These are phyloP conservation scores for Chlorops oryzae DNA, from an alignment of 1,140 invertebrate species.

Conservation along the genomic window DNA sequence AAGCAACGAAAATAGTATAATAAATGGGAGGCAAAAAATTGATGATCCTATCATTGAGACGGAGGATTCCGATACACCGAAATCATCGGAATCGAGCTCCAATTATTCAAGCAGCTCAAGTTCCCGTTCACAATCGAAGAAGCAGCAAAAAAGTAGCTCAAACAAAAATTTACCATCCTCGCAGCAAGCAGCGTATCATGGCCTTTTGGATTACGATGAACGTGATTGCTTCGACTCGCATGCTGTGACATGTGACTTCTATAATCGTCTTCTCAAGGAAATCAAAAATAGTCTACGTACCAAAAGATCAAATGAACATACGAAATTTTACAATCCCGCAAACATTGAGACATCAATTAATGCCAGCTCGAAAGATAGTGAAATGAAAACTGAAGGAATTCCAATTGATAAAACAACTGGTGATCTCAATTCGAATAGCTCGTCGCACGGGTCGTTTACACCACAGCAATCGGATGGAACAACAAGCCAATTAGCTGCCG, in stretches of 20 bases:
- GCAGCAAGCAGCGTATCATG: no score
- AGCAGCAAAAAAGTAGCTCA: constrained; percentile 17
- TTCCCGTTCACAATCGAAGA: constrained; percentile 40
- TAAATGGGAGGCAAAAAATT: no score
- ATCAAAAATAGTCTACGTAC: constrained; percentile 44
- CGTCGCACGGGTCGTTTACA: not conserved
- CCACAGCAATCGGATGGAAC: constrained; percentile 16
- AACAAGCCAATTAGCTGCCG: no score
- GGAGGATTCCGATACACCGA: no score
- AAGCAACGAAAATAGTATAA: no score
- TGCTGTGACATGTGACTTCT: constrained; percentile 41
- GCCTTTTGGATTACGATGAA: constrained; percentile 7
- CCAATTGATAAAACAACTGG: not conserved
- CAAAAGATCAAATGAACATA: no score
- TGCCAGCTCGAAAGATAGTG: no score
- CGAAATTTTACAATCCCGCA: no score
- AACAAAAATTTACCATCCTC: not conserved
- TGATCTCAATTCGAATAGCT: constrained; percentile 17
- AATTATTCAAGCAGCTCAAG: constrained; percentile 39
- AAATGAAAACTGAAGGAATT: not conserved
- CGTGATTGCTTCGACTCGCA: constrained; percentile 15
- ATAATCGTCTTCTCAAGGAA: constrained; percentile 42
- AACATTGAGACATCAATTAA: no score
- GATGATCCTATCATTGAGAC: not conserved
- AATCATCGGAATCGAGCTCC: constrained; percentile 29